Base-by-base conservation (phyloP, 2,888 invertebrate species). In the Hyles lineata region DNA sequence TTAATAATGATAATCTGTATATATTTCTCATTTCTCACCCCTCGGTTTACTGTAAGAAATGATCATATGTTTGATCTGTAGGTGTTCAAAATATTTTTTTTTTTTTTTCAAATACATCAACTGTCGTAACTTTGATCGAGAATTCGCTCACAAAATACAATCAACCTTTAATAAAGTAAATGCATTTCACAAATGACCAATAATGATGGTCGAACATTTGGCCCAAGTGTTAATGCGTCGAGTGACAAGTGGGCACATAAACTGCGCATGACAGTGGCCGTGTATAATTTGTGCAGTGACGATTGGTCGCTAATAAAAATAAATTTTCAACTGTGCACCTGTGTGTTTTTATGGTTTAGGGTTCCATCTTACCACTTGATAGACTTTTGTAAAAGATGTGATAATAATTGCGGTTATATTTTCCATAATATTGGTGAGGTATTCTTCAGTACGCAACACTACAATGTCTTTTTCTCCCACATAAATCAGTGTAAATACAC, bases 271-370 rank as follows among this genome's bases (percentile, higher is more conserved):
- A 67, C 67, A 67, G 67, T 50, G 21, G 17, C 23, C 67, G 15
- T 67, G 35, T 67, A 67, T 43, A 67, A 50, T 67, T 67, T 67
- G 67, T 50, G 43, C 67, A 23, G 67, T 67, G 67, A 67, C 43
- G 50, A 67, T 50, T 50, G 67, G 67, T 43, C 67, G 67, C 67
- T 67, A 67, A 67, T 67, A 67, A 17, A 50, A 50, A 67, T 67
- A 67, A 50, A 67, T 50, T 67, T 67, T 67, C 43, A 67, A 50
- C 50, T 50, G 25, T 25, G 67, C 67, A 67, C 67, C 67, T 67
- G 67, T 50, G 50, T 15, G 43, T 67, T 67, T 67, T 67, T 67
- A 67, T 50, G 7, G 17, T 50, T 67, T 67, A 67, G 43, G 67
- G 67, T 67, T 67, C 67, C 43, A 17, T 50, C 6, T 17, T 32